Evolutionary conservation across 2,888 invertebrate species (phyloP), one percentile per base, ranked within the genome.

Genomic region (Listrodromus nycthemerus): DNA sequence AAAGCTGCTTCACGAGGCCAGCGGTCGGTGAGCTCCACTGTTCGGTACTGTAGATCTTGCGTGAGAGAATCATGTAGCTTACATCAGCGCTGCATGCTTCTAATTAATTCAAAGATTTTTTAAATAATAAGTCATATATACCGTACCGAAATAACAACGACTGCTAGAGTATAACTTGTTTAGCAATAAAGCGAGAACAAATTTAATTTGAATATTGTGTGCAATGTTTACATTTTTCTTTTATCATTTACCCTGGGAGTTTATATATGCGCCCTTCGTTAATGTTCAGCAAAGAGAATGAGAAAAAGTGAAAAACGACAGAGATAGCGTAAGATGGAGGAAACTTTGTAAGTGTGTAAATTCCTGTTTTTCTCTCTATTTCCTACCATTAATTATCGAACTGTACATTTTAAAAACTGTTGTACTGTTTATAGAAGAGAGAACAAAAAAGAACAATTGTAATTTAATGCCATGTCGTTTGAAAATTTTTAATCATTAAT

Each of bases 291-390:
- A 58, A 55, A 45, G 55, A 21, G 33, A 74, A 74, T 52, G 33
- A 65, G 55, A 21, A 21, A 74, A 74, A 65, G 24, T 50, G 16
- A 52, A 55, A 66, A 66, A 50, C 21, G 83, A 86, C 84, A 80
- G 86, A 85, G 82, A 48, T 45, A 87, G 85, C 87, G 82, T 79
- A 79, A 85, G 48, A 85, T 87, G 88, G 87, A 83, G 82, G 81
- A 75, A 87, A 87, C 80, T 85, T 87, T 41, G 66, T 78, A 75
- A 86, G 75, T 90, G 87, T 91, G 89, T 90, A 89, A 90, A 89
- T 85, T 90, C 89, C 89, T 90, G 86, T 89, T 89, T 89, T 67
- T 82, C 81, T 70, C 71, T 67, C 87, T 88, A 87, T 87, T 89
- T 87, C 66, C 69, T 41, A 74, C 80, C 69, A 50, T 80, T 80